Conservation (phyloP, 2,888 invertebrate species). For the Andrena hattorfiana region DNA sequence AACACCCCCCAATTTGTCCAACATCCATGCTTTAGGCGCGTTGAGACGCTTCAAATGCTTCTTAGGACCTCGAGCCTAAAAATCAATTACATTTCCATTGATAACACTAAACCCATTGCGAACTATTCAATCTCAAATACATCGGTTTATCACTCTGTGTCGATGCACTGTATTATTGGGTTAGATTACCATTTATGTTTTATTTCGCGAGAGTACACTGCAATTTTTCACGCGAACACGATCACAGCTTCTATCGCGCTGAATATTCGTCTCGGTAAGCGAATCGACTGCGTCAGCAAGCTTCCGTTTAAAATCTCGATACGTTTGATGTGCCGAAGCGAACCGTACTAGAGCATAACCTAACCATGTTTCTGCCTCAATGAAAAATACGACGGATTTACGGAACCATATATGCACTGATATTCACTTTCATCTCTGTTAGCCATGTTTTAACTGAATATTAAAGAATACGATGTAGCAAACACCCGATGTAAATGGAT, state of each 20-base stretch:
- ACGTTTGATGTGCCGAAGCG: not conserved
- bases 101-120: not conserved
- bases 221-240: not conserved
- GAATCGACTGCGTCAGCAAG: not conserved
- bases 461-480: slow-evolving; percentile 24
- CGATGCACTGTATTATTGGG: not conserved
- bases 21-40: slow-evolving; percentile 99
- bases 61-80: slow-evolving; percentile 98
- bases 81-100: slow-evolving; percentile 30
- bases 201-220: not conserved
- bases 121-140: not conserved
- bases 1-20: slow-evolving; percentile 99
- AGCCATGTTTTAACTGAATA: slow-evolving; percentile 56
- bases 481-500: slow-evolving; percentile 77
- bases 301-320: not conserved
- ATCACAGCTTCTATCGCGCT: not conserved
- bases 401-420: slow-evolving; percentile 48
- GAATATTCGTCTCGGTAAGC: not conserved
- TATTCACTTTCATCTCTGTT: slow-evolving; percentile 63
- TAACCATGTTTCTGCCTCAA: slow-evolving; percentile 18
- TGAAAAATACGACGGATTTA: slow-evolving; percentile 29
- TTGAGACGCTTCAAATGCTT: slow-evolving; percentile 99
- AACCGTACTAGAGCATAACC: not conserved
- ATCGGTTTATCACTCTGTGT: not conserved
- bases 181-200: slow-evolving; percentile 25